These are phyloP conservation scores for Drosophila mercatorum DNA, from an alignment of 2,888 invertebrate genomes.

Conservation along the genomic window DNA sequence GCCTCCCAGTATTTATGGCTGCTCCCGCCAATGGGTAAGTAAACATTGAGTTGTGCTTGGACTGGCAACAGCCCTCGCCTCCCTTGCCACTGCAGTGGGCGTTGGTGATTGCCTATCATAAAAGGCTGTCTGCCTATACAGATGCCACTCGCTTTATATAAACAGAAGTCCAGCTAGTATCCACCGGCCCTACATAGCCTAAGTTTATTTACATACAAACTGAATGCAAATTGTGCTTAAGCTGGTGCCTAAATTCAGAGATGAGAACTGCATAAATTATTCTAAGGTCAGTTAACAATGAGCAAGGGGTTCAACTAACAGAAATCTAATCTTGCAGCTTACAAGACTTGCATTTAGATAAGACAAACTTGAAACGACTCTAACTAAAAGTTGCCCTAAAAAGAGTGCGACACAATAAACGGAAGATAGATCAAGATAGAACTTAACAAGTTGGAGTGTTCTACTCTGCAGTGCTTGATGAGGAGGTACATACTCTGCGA, in stretches of 20 bases:
- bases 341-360: constrained; percentile 9
- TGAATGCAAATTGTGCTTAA: constrained; percentile 6
- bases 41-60: constrained; percentile 49
- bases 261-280: constrained; percentile 1
- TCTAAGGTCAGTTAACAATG: constrained; percentile 11
- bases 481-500: neutral
- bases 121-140: constrained; percentile 33
- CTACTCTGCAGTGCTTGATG: neutral
- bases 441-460: neutral
- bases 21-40: constrained; percentile 50
- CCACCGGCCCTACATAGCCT: neutral
- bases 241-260: neutral
- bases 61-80: neutral
- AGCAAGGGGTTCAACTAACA: constrained; percentile 1
- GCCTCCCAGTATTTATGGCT: constrained; percentile 25
- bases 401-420: neutral
- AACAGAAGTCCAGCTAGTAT: constrained; percentile 26
- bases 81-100: constrained; percentile 30
- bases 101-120: constrained; percentile 53
- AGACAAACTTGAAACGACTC: neutral
- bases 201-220: constrained; percentile 29
- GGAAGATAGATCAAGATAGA: neutral
- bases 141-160: constrained; percentile 2
- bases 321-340: neutral
- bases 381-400: neutral